Percentiles rank a stretch among this genome's conserved stretches.
Evolutionary conservation across 1,140 invertebrate species (phyloP).

Genomic region (Apolygus lucorum): DNA sequence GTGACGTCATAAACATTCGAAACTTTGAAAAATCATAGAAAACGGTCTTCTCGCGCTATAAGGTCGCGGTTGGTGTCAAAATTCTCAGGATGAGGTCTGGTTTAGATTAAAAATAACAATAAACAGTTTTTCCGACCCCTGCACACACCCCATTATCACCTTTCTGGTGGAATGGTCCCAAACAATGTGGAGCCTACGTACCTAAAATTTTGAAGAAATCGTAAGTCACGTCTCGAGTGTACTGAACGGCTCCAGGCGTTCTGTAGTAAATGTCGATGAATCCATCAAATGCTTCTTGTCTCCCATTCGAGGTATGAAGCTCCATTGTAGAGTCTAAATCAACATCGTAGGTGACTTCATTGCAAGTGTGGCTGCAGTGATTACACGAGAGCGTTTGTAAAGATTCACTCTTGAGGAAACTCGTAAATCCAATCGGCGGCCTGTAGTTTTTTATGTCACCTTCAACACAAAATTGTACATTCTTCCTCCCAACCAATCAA

Average conservation of each 20-base stretch:
- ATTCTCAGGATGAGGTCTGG: no score
- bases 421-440: not conserved
- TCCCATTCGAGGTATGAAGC: not conserved
- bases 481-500: no score
- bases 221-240: slow-evolving; percentile 35
- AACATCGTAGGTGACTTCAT: slow-evolving; percentile 27
- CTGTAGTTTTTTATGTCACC: no score
- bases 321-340: slow-evolving; percentile 31
- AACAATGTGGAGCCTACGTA: slow-evolving; percentile 14
- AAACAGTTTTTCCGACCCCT: no score
- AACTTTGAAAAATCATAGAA: no score
- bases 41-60: no score
- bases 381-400: not conserved
- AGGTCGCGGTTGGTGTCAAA: no score
- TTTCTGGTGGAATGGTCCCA: not conserved
- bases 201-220: slow-evolving; percentile 35
- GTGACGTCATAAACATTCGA: no score
- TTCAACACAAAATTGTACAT: no score
- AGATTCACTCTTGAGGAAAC: not conserved
- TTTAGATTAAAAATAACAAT: no score
- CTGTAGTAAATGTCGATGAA: slow-evolving; percentile 35
- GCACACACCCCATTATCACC: no score
- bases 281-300: slow-evolving; percentile 22
- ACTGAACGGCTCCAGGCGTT: slow-evolving; percentile 34
- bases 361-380: not conserved